phyloP scores from a whole-genome alignment of 2,797 vertebrate species.

The Corythornis leucogaster region DNA sequence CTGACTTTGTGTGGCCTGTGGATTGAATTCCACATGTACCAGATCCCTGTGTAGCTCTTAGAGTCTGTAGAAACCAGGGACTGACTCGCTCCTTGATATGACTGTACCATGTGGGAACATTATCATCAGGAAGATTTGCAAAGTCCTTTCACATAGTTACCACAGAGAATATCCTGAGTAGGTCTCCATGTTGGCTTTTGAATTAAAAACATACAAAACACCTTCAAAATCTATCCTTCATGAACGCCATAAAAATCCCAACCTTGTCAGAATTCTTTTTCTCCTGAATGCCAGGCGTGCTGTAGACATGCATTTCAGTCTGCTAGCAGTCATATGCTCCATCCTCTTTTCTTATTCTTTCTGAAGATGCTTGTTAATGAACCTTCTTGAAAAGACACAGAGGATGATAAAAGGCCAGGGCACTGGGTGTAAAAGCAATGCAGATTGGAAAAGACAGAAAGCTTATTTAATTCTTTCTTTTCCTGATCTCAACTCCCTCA shows the following conservation, averaged over 20 bases:
- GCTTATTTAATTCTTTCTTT: slow-evolving; percentile 56
- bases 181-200: background rate
- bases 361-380: slow-evolving; percentile 50
- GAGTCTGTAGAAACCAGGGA: background rate
- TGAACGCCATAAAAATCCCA: background rate
- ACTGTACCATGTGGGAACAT: background rate
- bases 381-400: slow-evolving; percentile 11
- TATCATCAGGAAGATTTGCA: background rate
- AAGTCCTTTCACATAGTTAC: background rate
- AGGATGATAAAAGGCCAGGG: slow-evolving; percentile 28
- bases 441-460: slow-evolving; percentile 37
- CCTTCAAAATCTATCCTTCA: background rate
- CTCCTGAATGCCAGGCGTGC: background rate
- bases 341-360: slow-evolving; percentile 56
- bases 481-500: slow-evolving; percentile 37
- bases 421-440: slow-evolving; percentile 6
- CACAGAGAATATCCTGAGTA: slow-evolving; percentile 11
- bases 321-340: background rate
- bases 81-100: background rate
- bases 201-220: background rate
- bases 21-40: background rate
- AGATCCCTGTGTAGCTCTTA: background rate
- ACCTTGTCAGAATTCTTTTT: background rate
- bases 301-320: background rate
- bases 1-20: background rate